These are phyloP conservation scores for Chelonoidis abingdonii DNA, from an alignment of 2,113 vertebrate species.

Conservation along the genomic window DNA sequence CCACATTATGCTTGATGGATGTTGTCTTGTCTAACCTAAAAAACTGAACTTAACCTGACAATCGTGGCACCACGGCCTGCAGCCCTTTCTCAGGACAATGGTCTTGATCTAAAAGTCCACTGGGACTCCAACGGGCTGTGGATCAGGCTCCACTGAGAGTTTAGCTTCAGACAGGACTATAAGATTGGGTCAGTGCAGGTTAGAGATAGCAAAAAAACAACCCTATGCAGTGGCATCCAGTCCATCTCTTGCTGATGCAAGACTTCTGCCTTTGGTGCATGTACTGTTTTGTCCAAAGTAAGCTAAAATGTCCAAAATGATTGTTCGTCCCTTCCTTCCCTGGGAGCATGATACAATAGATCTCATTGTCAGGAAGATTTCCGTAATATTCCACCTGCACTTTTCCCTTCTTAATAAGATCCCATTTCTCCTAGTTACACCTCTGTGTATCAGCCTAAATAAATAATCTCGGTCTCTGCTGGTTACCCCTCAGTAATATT, in stretches of 20 bases:
- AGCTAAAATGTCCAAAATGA: neutral
- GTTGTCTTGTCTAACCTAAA: neutral
- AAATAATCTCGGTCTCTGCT: neutral
- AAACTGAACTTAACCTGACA: neutral
- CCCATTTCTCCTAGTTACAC: neutral
- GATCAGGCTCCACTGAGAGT: neutral
- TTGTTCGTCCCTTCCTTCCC: neutral
- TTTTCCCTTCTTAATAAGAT: neutral
- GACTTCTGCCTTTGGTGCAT: neutral
- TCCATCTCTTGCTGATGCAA: neutral
- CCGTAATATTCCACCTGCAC: neutral
- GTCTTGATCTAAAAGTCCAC: neutral
- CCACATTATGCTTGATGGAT: neutral
- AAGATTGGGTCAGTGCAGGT: neutral
- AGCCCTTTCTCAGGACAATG: neutral
- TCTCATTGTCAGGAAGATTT: accelerated
- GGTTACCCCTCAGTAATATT: neutral
- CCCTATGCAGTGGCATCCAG: neutral
- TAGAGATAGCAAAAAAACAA: neutral
- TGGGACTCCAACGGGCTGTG: neutral
- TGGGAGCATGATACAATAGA: neutral
- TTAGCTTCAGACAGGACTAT: neutral
- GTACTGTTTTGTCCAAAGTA: neutral
- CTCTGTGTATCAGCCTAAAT: neutral
- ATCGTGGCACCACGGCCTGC: neutral